Evolutionary conservation across 2,888 invertebrate genomes (phyloP).

Genomic region (Cephus sareptanus): DNA sequence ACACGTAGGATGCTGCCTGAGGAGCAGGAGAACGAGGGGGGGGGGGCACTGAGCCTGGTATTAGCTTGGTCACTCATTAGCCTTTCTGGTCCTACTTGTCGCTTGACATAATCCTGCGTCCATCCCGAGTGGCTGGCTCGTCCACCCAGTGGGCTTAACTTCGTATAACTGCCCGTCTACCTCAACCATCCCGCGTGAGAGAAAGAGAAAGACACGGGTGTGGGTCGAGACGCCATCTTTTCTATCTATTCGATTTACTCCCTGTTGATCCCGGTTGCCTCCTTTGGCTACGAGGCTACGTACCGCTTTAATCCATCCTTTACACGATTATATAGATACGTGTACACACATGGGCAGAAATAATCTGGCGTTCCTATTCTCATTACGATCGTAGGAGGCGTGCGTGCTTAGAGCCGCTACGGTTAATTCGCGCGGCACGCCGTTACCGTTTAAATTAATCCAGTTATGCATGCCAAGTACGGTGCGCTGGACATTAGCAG

Average conservation of each 20-base stretch:
- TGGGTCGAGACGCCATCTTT: constrained; percentile 8
- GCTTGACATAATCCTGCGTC: constrained; percentile 48
- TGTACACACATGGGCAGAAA: background rate
- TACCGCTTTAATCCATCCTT: constrained; percentile 5
- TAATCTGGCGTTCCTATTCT: background rate
- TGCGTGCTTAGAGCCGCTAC: background rate
- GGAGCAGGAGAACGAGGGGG: background rate
- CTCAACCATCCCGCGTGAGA: background rate
- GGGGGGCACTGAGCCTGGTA: constrained; percentile 30
- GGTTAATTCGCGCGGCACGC: constrained; percentile 1
- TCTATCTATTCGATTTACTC: background rate
- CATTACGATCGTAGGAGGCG: background rate
- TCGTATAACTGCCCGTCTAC: constrained; percentile 24
- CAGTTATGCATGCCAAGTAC: constrained; percentile 53
- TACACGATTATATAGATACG: background rate
- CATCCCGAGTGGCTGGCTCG: constrained; percentile 27
- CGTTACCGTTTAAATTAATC: constrained; percentile 54
- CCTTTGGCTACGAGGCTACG: background rate
- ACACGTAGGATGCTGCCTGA: background rate
- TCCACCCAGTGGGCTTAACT: constrained; percentile 34
- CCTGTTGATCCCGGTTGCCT: background rate
- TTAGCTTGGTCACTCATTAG: constrained; percentile 54
- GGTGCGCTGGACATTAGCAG: constrained; percentile 43
- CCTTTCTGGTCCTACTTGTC: constrained; percentile 53
- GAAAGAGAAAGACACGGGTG: background rate